A percentile compares a stretch with the other conserved stretches of the same genome.
Evolutionary conservation across 2,888 invertebrate genomes (phyloP).

Genomic region (Tachina lurida): DNA sequence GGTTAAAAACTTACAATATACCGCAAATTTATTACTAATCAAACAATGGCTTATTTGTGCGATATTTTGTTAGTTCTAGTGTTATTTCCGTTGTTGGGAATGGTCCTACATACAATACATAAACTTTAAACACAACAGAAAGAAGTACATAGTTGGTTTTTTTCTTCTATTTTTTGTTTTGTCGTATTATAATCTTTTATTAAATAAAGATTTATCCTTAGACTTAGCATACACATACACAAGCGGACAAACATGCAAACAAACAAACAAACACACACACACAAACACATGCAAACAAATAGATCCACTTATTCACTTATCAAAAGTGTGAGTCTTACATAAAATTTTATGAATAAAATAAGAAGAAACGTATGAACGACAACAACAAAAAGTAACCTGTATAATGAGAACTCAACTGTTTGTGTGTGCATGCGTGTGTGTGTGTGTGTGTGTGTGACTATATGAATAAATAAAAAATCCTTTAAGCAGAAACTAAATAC

Average conservation of each 20-base stretch:
- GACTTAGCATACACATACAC: not conserved
- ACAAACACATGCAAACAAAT: slow-evolving; percentile 29
- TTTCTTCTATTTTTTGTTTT: not conserved
- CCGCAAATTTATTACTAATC: too few relatives aligned
- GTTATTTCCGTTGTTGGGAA: not conserved
- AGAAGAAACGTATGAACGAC: slow-evolving; percentile 17
- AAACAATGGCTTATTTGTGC: not conserved
- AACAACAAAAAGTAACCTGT: slow-evolving; percentile 35
- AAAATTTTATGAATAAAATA: slow-evolving; percentile 42
- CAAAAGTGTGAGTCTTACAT: slow-evolving; percentile 44
- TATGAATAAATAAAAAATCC: slow-evolving; percentile 44
- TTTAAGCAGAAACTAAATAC: slow-evolving; percentile 35
- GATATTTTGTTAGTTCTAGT: not conserved
- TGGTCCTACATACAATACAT: slow-evolving; percentile 1
- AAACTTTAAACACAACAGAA: slow-evolving; percentile 23
- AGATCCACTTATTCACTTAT: slow-evolving; percentile 40
- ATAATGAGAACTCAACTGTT: slow-evolving; percentile 25
- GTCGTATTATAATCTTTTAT: slow-evolving; percentile 53
- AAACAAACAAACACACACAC: not conserved
- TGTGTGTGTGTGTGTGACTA: not conserved
- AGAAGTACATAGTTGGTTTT: slow-evolving; percentile 34
- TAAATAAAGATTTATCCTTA: slow-evolving; percentile 57
- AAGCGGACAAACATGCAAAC: not conserved
- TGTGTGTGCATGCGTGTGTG: not conserved
- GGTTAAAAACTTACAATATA: too few relatives aligned